Conservation (phyloP, 2,888 invertebrate species). For the Sthenelais limicola region DNA sequence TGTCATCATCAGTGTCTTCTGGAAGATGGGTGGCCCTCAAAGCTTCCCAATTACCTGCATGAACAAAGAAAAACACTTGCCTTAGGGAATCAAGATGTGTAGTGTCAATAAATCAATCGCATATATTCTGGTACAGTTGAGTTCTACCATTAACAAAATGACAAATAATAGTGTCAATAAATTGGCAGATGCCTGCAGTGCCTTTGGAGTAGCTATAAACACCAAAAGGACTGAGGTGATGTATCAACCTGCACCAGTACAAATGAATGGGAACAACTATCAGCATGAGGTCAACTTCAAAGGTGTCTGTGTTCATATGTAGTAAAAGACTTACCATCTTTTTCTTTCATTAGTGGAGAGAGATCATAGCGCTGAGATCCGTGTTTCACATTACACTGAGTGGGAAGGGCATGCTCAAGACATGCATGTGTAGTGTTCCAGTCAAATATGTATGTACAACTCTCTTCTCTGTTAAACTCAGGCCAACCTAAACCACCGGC, state of each 20-base stretch:
- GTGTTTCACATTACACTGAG: constrained; percentile 54
- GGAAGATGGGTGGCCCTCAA: constrained; percentile 2
- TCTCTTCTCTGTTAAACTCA: constrained; percentile 57
- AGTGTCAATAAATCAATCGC: too few species aligned
- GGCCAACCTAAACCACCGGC: constrained; percentile 60
- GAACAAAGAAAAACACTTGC: background rate
- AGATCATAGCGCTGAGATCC: constrained; percentile 60
- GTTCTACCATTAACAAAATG: too few species aligned
- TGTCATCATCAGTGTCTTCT: constrained; percentile 25
- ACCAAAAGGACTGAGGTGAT: background rate
- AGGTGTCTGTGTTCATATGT: background rate
- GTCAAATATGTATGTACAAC: constrained; percentile 63
- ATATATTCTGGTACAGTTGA: too few species aligned
- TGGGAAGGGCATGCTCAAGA: constrained; percentile 45
- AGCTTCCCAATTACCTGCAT: constrained; percentile 39
- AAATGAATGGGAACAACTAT: background rate
- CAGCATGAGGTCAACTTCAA: background rate
- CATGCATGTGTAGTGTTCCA: constrained; percentile 66
- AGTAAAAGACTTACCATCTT: constrained; percentile 49
- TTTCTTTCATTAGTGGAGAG: constrained; percentile 55
- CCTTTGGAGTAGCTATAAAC: too few species aligned
- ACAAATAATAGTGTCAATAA: too few species aligned
- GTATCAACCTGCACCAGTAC: background rate
- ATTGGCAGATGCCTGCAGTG: too few species aligned
- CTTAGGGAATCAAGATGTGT: too few species aligned